These are phyloP conservation scores for Flexamia atlantica DNA, from an alignment of 2,888 invertebrate species.

Conservation along the genomic window DNA sequence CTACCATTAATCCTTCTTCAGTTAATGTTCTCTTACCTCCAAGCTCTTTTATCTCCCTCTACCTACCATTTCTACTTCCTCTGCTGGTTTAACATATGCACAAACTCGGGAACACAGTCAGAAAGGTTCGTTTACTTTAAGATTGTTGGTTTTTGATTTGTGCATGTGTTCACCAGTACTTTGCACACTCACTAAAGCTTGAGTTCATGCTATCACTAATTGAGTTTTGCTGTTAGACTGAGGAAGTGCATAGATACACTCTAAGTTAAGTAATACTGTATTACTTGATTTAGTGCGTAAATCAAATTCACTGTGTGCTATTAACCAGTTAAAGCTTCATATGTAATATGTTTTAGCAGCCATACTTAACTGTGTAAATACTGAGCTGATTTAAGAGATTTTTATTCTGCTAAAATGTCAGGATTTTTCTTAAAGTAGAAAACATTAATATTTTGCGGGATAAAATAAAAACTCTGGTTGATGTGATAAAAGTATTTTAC, in stretches of 20 bases:
- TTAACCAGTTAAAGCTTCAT: too few relatives aligned
- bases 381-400: too few relatives aligned
- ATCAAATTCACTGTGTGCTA: background rate
- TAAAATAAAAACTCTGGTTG: too few relatives aligned
- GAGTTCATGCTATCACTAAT: background rate
- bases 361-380: too few relatives aligned
- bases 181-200: constrained; percentile 21
- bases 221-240: background rate
- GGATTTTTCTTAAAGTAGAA: too few relatives aligned
- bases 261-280: background rate
- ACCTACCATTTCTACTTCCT: background rate
- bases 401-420: too few relatives aligned
- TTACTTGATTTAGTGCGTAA: background rate
- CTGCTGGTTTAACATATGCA: constrained; percentile 58
- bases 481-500: too few relatives aligned
- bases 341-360: too few relatives aligned
- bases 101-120: constrained; percentile 24
- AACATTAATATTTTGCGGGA: too few relatives aligned
- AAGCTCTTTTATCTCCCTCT: background rate
- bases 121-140: constrained; percentile 30
- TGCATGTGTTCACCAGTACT: constrained; percentile 56
- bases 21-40: background rate
- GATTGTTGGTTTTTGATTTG: constrained; percentile 49
- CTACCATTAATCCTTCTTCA: background rate
- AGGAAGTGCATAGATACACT: background rate